A percentile compares a stretch with the other conserved stretches of the same genome.
Evolutionary conservation across 2,888 invertebrate species (phyloP).

Genomic region (Tachina fera): DNA sequence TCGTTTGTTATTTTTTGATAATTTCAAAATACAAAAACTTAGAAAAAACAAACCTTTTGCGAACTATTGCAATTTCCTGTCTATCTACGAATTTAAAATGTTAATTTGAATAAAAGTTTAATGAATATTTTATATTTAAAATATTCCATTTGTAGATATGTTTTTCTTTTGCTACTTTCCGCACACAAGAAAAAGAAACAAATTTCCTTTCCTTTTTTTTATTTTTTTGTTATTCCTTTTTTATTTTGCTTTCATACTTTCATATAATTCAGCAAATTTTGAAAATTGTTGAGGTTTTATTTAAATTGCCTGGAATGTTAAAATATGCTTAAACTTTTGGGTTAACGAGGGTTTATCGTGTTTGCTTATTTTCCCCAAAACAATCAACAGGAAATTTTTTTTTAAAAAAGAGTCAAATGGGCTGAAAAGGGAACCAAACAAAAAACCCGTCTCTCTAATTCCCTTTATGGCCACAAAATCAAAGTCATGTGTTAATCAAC

Average conservation of each 20-base stretch:
- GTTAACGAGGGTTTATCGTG: slow-evolving; percentile 10
- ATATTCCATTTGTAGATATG: background rate
- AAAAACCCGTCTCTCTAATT: no score
- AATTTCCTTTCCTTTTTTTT: background rate
- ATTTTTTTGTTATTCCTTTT: background rate
- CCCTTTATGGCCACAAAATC: background rate
- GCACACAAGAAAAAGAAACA: background rate
- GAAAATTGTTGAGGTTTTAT: slow-evolving; percentile 22
- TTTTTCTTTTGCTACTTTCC: background rate
- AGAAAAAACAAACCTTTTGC: no score
- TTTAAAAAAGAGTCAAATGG: background rate
- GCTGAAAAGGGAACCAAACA: no score
- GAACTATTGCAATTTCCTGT: background rate
- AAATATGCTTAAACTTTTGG: slow-evolving; percentile 31
- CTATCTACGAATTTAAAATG: background rate
- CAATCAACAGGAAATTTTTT: background rate
- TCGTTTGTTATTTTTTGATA: no score
- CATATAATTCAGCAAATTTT: background rate
- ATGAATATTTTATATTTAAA: background rate
- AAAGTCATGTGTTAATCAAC: slow-evolving; percentile 27
- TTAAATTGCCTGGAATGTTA: slow-evolving; percentile 32
- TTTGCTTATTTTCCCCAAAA: background rate
- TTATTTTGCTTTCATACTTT: no score
- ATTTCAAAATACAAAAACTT: no score
- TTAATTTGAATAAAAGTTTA: slow-evolving; percentile 20